Conservation (phyloP, 2,888 invertebrate genomes). For the Pyrochroa serraticornis region DNA sequence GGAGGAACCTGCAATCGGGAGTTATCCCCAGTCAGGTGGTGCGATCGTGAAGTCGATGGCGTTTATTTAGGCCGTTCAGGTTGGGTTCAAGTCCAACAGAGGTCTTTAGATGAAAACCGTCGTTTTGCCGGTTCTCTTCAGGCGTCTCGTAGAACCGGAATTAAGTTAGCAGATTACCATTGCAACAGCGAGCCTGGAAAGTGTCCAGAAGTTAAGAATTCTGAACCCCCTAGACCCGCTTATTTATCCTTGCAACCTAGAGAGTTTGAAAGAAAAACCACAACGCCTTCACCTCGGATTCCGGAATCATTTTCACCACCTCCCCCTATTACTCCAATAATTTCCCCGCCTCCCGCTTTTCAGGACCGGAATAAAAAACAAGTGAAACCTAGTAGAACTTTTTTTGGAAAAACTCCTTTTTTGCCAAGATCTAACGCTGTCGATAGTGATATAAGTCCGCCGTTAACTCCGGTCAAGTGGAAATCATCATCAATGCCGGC, state of each 20-base stretch:
- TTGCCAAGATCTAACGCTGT: slow-evolving; percentile 63
- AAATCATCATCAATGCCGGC: slow-evolving; percentile 45
- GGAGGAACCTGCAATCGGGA: slow-evolving; percentile 60
- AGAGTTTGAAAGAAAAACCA: slow-evolving; percentile 50
- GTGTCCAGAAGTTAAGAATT: slow-evolving; percentile 19
- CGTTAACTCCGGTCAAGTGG: slow-evolving; percentile 56
- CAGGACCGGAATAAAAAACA: slow-evolving; percentile 60
- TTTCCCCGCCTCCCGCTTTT: slow-evolving; percentile 74
- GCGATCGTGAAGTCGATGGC: slow-evolving; percentile 65
- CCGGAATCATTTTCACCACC: slow-evolving; percentile 64
- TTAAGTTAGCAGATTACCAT: slow-evolving; percentile 63
- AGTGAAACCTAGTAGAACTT: slow-evolving; percentile 45
- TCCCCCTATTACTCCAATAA: slow-evolving; percentile 68
- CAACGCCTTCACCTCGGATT: slow-evolving; percentile 54
- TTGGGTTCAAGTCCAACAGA: slow-evolving; percentile 65
- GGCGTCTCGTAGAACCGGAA: slow-evolving; percentile 48
- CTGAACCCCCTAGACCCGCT: slow-evolving; percentile 51
- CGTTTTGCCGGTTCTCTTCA: slow-evolving; percentile 46
- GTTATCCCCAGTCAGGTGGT: slow-evolving; percentile 65
- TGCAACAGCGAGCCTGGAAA: slow-evolving; percentile 57
- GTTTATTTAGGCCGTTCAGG: slow-evolving; percentile 64
- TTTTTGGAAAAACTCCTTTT: slow-evolving; percentile 61
- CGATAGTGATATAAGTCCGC: slow-evolving; percentile 62
- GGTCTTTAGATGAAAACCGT: slow-evolving; percentile 62
- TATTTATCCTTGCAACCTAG: slow-evolving; percentile 51